Evolutionary conservation across 2,113 vertebrate genomes (phyloP), one percentile per base, ranked within the genome.

Genomic region (Hemiprocne comata): DNA sequence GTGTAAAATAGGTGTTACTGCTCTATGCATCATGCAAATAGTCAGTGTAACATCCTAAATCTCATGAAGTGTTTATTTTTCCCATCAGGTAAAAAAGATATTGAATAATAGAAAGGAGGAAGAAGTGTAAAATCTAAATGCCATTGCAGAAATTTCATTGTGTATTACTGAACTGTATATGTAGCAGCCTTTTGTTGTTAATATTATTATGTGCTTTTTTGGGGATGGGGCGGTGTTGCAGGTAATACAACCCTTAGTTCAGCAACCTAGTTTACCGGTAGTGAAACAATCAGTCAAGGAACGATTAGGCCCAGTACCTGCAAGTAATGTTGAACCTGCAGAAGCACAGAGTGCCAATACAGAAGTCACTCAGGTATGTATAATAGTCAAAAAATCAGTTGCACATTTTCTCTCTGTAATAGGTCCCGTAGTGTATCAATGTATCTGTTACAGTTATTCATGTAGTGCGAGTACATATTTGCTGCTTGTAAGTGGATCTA

Each of bases 261-360:
- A 97, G 94, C 98, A 99, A 62, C 97, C 98, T 33, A 85, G 93
- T 84, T 97, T 98, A 55, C 98, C 98, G 3, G 94, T 98, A 78
- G 96, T 99, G 85, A 99, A 99, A 91, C 99, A 99, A 91, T 99
- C 99, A 2, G 98, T 99, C 76, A 99, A 99, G 97, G 99, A 99
- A 79, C 98, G 99, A 23, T 98, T 99, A 5, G 99, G 99, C 77
- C 99, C 99, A 0, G 97, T 99, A 69, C 98, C 99, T 90, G 96
- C 98, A 20, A 96, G 95, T 89, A 99, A 98, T 88, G 72, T 98
- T 34, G 99, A 99, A 75, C 98, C 98, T 11, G 92, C 98, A 31
- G 99, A 98, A 94, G 97, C 98, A 69, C 98, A 98, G 91, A 98
- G 97, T 90, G 97, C 98, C 89, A 97, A 91, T 77, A 78, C 96